Evolutionary conservation across 2,113 vertebrate species (phyloP).

Genomic region (Odocoileus virginianus): DNA sequence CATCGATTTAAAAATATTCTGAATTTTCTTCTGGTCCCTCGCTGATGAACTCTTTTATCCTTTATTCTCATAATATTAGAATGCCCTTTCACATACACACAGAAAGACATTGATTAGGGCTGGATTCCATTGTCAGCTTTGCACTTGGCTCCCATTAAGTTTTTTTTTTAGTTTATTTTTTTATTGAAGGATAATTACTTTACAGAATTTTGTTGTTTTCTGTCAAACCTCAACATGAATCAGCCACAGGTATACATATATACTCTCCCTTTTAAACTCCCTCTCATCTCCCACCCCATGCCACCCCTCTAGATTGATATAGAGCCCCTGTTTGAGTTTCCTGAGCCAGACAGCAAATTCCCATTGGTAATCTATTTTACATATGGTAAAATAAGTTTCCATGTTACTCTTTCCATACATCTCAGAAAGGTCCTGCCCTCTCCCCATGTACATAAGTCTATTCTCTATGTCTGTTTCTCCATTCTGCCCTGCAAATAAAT

Average conservation of each 20-base stretch:
- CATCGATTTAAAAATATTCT: not conserved
- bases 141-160: not conserved
- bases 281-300: not conserved
- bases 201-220: not conserved
- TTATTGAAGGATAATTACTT: not conserved
- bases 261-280: not conserved
- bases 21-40: not conserved
- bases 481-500: not conserved
- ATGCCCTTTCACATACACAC: not conserved
- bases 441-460: not conserved
- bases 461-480: not conserved
- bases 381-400: not conserved
- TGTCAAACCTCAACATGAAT: not conserved
- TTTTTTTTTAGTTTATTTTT: not conserved
- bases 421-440: not conserved
- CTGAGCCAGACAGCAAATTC: not conserved
- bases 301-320: not conserved
- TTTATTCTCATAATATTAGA: not conserved
- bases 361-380: not conserved
- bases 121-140: not conserved
- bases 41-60: not conserved
- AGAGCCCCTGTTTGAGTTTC: not conserved
- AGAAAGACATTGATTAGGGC: not conserved
- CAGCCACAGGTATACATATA: not conserved
- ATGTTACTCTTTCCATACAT: not conserved